Evolutionary conservation across 2,797 vertebrate genomes (phyloP), one percentile per base, ranked within the genome.

Genomic region (Lagorchestes hirsutus): DNA sequence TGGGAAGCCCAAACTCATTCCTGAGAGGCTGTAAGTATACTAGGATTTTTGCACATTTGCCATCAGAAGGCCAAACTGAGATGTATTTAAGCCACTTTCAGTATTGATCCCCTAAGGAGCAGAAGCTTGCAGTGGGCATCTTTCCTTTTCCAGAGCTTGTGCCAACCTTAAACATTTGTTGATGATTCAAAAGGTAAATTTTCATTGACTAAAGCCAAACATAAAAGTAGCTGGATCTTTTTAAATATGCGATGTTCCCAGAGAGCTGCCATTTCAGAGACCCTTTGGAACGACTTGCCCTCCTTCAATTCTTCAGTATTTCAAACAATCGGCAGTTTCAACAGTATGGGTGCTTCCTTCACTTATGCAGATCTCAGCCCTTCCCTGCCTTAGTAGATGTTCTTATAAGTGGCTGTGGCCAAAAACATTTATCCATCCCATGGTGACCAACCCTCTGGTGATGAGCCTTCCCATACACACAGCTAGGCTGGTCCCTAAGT

Each of bases 131-230:
- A 24, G 0, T 1, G 50, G 95, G 50, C 34, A 54, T 62, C 92
- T 95, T 52, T 90, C 82, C 82, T 95, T 46, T 95, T 91, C 55
- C 93, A 96, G 97, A 97, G 90, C 55, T 57, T 92, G 52, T 91
- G 93, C 90, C 55, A 62, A 92, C 56, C 92, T 93, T 91, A 92
- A 93, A 95, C 59, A 34, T 67, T 82, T 95, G 94, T 24, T 91
- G 90, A 55, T 28, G 90, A 93, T 93, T 96, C 6, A 93, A 50
- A 95, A 95, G 90, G 93, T 31, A 40, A 58, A 14, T 14, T 29
- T 62, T 95, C 58, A 59, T 95, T 50, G 29, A 55, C 90, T 13
- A 92, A 97, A 92, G 95, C 93, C 95, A 91, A 97, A 97, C n/a
- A 27, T 9, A 87, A 87, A 87, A 87, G 40, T 24, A 50, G 40